Evolutionary conservation across 2,888 invertebrate species (phyloP), one percentile per base, ranked within the genome.

Genomic region (Antheraea yamamai): DNA sequence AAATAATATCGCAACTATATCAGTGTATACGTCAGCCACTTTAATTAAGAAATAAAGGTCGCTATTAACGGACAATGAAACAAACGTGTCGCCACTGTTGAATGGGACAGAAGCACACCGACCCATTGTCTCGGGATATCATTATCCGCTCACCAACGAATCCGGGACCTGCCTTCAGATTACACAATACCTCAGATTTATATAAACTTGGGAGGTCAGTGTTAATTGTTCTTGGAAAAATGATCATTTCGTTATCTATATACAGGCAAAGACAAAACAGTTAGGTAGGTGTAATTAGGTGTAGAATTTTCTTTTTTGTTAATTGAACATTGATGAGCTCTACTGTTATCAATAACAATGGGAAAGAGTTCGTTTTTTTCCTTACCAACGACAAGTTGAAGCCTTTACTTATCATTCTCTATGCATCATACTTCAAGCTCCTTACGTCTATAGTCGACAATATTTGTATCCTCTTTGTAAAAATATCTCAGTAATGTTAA

Each of bases 1-100:
- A 39, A 39, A 39, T 2, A 39, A 39, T 39, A 61, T n/a, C n/a
- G 10, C 10, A 16, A n/a, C 61, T 61, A 66, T 66, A 26, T 16
- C 81, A 64, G 79, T 87, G 84, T 84, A 76, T 79, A 80, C 76
- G 77, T 8, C 78, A 76, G 77, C 81, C 84, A 78, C 82, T 82
- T 87, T 87, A 87, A 89, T 88, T 86, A 87, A 85, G 83, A 88
- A 89, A 84, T 88, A 81, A 79, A 82, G 81, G 79, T 79, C 78
- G 81, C 83, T 86, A 87, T 88, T 88, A 88, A 82, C 87, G 88
- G 87, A 89, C 89, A 89, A 89, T 89, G 88, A 87, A 88, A 85
- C 82, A 78, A 87, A 87, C 85, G 87, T 88, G 89, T 89, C 84
- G 83, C 84, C 82, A 87, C 86, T 89, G 88, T 87, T 84, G 82